Evolutionary conservation across 2,888 invertebrate species (phyloP).

Genomic region (Terebella lapidaria): DNA sequence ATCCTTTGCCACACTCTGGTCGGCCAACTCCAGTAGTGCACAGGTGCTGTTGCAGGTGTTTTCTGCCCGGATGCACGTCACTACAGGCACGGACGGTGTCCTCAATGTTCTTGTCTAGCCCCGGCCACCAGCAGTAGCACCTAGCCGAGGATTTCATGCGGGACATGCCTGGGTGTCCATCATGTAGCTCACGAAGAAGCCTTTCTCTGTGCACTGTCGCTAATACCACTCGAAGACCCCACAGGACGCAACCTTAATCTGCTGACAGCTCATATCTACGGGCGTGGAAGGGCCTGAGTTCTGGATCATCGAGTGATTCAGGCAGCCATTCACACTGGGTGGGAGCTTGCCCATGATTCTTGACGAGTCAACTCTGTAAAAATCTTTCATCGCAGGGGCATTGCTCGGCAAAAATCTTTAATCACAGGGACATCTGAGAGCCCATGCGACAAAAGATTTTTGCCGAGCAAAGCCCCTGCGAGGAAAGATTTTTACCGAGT

Average conservation of each 20-base stretch:
- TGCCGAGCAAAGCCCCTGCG: too few relatives aligned
- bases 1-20: neutral
- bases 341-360: too few relatives aligned
- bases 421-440: too few relatives aligned
- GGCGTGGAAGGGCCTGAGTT: neutral
- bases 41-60: neutral
- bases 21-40: slow-evolving; percentile 5
- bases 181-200: neutral
- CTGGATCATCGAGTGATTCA: neutral
- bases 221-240: slow-evolving; percentile 1
- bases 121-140: slow-evolving; percentile 1
- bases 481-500: too few relatives aligned
- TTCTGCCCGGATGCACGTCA: neutral
- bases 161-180: neutral
- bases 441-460: too few relatives aligned
- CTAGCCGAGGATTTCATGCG: slow-evolving; percentile 5
- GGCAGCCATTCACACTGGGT: too few relatives aligned
- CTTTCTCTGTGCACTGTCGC: neutral
- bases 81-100: neutral
- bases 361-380: too few relatives aligned
- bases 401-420: too few relatives aligned
- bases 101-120: neutral
- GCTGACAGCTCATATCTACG: neutral
- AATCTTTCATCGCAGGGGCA: too few relatives aligned
- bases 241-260: slow-evolving; percentile 2